Evolutionary conservation across 2,797 vertebrate species (phyloP).

Genomic region (Okamejei kenojei): DNA sequence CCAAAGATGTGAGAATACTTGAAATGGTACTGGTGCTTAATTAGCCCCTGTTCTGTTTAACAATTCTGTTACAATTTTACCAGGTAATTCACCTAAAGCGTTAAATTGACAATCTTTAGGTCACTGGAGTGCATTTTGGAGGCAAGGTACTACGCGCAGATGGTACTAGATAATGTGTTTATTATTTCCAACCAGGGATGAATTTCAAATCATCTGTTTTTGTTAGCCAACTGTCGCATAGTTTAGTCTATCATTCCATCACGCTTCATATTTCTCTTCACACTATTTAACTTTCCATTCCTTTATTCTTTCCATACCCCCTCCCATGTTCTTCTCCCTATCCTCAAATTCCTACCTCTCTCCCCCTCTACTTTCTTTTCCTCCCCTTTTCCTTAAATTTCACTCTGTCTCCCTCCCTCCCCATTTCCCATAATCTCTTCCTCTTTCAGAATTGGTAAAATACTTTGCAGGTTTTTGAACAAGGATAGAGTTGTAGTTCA

Average conservation of each 20-base stretch:
- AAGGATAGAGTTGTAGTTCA: neutral
- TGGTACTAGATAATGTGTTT: too few species aligned
- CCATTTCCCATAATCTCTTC: accelerated
- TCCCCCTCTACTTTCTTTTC: neutral
- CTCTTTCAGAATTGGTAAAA: neutral
- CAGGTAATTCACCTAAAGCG: too few species aligned
- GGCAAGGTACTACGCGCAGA: too few species aligned
- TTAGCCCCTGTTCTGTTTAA: neutral
- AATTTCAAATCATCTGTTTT: too few species aligned
- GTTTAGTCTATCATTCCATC: neutral
- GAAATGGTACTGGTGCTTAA: neutral
- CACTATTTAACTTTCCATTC: neutral
- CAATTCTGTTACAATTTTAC: neutral
- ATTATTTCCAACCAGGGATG: too few species aligned
- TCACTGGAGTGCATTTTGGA: too few species aligned
- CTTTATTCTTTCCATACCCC: neutral
- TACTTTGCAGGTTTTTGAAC: neutral
- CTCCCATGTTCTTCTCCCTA: neutral
- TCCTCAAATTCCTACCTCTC: neutral
- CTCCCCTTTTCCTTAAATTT: neutral
- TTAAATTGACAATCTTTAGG: too few species aligned
- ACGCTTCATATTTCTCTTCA: neutral
- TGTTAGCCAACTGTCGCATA: neutral
- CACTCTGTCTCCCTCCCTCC: too few species aligned
- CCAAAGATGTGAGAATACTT: neutral